Conservation (phyloP, 2,797 vertebrate genomes). For the Aselliscus stoliczkanus region DNA sequence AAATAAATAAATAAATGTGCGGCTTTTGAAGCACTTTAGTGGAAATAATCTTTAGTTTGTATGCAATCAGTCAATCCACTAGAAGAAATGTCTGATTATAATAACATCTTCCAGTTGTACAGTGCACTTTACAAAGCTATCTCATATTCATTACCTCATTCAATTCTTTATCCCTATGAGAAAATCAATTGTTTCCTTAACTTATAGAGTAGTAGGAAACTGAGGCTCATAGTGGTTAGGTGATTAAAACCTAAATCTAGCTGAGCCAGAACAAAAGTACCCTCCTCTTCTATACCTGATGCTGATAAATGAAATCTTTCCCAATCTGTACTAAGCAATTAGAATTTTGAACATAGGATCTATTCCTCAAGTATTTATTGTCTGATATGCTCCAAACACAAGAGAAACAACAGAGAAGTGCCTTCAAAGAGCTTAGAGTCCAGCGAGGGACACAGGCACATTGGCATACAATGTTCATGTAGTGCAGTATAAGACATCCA, state of each 20-base stretch:
- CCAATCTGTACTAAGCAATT: not conserved
- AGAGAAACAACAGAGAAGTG: not conserved
- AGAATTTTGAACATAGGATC: not conserved
- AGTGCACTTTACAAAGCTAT: not conserved
- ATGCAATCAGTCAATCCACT: not conserved
- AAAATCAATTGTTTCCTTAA: not conserved
- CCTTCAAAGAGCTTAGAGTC: not conserved
- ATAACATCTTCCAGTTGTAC: not conserved
- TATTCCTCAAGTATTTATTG: not conserved
- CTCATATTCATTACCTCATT: not conserved
- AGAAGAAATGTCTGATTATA: constrained; percentile 1
- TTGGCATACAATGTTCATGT: not conserved
- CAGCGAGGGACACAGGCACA: not conserved
- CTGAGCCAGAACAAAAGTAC: not conserved
- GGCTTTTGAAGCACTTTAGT: not conserved
- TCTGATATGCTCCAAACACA: not conserved
- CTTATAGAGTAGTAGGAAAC: not conserved
- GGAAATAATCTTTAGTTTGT: not conserved
- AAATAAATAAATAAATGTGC: not conserved
- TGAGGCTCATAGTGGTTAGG: not conserved
- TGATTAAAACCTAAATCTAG: not conserved
- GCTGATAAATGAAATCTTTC: not conserved
- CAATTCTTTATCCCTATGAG: not conserved
- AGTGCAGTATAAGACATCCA: not conserved
- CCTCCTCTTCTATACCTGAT: not conserved